Evolutionary conservation across 2,888 invertebrate species (phyloP).

Genomic region (Emmelina monodactyla): DNA sequence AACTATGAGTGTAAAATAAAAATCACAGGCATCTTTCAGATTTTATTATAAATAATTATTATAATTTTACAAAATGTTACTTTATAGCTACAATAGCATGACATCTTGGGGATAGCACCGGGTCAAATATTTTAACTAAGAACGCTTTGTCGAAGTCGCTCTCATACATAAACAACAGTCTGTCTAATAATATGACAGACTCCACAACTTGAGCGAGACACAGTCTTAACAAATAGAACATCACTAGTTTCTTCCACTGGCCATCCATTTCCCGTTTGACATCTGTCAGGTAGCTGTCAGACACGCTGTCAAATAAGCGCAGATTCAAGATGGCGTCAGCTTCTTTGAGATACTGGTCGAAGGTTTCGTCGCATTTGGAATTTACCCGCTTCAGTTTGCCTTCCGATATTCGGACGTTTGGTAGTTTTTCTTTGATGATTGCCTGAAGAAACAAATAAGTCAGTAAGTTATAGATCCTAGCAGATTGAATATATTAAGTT

Average conservation of each 20-base stretch:
- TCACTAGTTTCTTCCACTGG: constrained; percentile 67
- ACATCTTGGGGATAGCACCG: constrained; percentile 83
- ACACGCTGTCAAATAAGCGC: constrained; percentile 42
- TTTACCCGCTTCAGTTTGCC: constrained; percentile 70
- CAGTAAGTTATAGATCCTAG: too few relatives aligned
- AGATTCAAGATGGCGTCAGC: constrained; percentile 71
- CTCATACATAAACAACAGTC: constrained; percentile 79
- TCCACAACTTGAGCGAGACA: constrained; percentile 83
- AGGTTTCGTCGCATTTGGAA: constrained; percentile 68
- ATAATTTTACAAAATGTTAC: constrained; percentile 17
- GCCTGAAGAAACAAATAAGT: too few relatives aligned
- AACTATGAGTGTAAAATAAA: too few relatives aligned
- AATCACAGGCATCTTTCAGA: too few relatives aligned
- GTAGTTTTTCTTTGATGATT: constrained; percentile 34
- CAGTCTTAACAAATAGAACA: constrained; percentile 81
- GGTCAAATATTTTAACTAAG: constrained; percentile 83
- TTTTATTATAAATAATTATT: not conserved
- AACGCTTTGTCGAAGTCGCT: constrained; percentile 57
- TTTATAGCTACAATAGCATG: constrained; percentile 75
- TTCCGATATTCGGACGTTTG: constrained; percentile 28
- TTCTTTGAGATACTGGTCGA: constrained; percentile 73
- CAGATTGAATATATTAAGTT: too few relatives aligned
- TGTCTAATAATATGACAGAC: constrained; percentile 81
- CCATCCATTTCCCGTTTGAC: constrained; percentile 24
- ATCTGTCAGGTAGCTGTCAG: constrained; percentile 25